Conservation (phyloP, 2,888 invertebrate species). For the Drosophila basisetae region DNA sequence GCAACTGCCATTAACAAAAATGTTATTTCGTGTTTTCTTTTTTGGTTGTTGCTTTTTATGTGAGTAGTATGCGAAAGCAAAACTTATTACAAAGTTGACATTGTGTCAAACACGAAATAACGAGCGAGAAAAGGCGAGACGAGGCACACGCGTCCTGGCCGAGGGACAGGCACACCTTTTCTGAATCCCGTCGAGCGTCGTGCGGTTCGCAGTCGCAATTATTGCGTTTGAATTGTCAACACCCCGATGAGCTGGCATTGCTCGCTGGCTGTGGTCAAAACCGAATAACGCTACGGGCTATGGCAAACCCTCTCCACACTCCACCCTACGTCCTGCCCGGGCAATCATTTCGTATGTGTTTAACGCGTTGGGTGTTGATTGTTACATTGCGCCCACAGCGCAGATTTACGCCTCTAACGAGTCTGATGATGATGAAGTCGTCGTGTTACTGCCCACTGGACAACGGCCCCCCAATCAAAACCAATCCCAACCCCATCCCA, state of each 20-base stretch:
- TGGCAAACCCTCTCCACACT: conserved; percentile 5
- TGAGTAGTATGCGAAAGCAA: conserved; percentile 49
- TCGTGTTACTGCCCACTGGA: conserved; percentile 44
- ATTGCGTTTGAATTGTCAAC: conserved; percentile 82
- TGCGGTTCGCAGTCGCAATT: conserved; percentile 75
- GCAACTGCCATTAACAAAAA: conserved; percentile 63
- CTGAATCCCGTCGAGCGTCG: conserved; percentile 51
- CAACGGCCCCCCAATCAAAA: neutral
- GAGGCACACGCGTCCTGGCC: conserved; percentile 45
- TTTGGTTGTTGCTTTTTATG: conserved; percentile 26
- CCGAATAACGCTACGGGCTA: conserved; percentile 68
- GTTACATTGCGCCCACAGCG: conserved; percentile 76
- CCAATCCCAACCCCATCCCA: conserved; percentile 17
- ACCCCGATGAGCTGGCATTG: conserved; percentile 62
- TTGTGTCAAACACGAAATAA: conserved; percentile 80
- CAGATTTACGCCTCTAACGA: conserved; percentile 79
- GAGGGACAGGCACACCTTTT: conserved; percentile 62
- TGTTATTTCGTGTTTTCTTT: conserved; percentile 9
- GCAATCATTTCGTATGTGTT: conserved; percentile 65
- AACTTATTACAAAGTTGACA: conserved; percentile 81
- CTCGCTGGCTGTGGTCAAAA: conserved; percentile 68
- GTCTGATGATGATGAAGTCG: conserved; percentile 46
- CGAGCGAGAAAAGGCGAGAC: conserved; percentile 43
- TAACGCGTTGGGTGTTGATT: conserved; percentile 79
- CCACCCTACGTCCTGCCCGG: conserved; percentile 20